A percentile compares a stretch with the other conserved stretches of the same genome.
These are phyloP conservation scores for Morbakka virulenta DNA, from an alignment of 30 jellyfish, hydroid and myxozoan species.

Conservation along the genomic window DNA sequence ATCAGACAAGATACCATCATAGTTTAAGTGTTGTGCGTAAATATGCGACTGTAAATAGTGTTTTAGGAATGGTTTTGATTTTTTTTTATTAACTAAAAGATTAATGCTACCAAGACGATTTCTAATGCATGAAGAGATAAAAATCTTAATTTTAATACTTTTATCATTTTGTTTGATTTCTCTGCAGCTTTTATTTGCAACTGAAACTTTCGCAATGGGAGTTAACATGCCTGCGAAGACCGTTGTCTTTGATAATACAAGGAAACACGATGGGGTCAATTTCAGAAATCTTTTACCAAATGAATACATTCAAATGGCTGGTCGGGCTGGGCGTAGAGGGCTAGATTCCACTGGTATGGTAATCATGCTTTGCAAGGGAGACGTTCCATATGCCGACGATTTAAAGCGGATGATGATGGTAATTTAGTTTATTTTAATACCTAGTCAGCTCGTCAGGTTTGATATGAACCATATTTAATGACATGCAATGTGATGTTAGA, in stretches of 20 bases:
- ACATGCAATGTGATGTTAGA: too few relatives aligned
- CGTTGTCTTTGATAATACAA: constrained; percentile 81
- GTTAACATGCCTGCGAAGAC: constrained; percentile 99
- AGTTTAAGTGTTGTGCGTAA: too few relatives aligned
- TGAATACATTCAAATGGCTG: constrained; percentile 99
- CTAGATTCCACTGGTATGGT: constrained; percentile 98
- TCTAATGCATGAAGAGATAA: too few relatives aligned
- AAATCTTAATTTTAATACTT: too few relatives aligned
- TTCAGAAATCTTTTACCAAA: constrained; percentile 83
- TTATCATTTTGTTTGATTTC: neutral
- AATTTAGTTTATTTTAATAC: neutral
- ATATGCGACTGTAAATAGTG: too few relatives aligned
- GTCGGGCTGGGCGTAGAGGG: constrained; percentile 99
- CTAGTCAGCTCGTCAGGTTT: neutral
- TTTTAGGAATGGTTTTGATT: too few relatives aligned
- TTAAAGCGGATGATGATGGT: constrained; percentile 94
- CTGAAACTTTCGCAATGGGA: constrained; percentile 99
- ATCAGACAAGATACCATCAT: too few relatives aligned
- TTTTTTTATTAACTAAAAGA: too few relatives aligned
- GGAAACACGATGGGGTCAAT: constrained; percentile 84
- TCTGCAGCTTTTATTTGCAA: constrained; percentile 85
- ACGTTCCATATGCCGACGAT: constrained; percentile 85
- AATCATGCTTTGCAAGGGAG: constrained; percentile 80
- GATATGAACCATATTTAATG: too few relatives aligned
- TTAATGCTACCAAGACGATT: too few relatives aligned